Percentiles rank a stretch among this genome's conserved stretches.
phyloP scores from a whole-genome alignment of 2,797 vertebrate genomes.

The Aeoliscus strigatus region DNA sequence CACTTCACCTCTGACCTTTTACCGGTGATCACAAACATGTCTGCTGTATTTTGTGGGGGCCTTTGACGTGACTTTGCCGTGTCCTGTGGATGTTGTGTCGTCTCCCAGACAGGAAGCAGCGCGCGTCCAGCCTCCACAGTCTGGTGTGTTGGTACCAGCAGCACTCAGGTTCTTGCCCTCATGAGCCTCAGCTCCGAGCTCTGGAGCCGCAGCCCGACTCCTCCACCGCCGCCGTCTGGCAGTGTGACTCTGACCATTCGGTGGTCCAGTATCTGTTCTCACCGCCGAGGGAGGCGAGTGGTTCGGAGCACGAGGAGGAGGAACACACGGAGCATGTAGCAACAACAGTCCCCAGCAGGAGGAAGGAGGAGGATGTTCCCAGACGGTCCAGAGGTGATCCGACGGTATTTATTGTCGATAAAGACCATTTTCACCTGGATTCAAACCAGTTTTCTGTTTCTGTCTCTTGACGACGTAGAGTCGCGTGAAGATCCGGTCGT shows the following conservation, averaged over 20 bases:
- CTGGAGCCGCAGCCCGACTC: slow-evolving; percentile 77
- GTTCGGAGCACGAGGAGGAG: slow-evolving; percentile 73
- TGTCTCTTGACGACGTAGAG: slow-evolving; percentile 26
- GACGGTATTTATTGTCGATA: neutral
- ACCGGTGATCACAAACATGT: too few species aligned
- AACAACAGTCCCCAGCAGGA: slow-evolving; percentile 15
- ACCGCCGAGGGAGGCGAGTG: slow-evolving; percentile 72
- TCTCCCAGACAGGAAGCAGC: slow-evolving; percentile 65
- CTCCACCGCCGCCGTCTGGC: slow-evolving; percentile 83
- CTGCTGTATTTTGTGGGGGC: too few species aligned
- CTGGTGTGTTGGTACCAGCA: slow-evolving; percentile 88
- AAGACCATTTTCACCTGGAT: too few species aligned
- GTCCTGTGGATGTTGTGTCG: neutral
- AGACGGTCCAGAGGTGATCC: slow-evolving; percentile 52
- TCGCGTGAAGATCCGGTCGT: slow-evolving; percentile 40
- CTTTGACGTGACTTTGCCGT: neutral
- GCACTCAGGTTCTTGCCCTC: slow-evolving; percentile 80
- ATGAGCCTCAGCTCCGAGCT: slow-evolving; percentile 81
- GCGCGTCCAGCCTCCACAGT: slow-evolving; percentile 79
- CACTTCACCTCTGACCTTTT: too few species aligned
- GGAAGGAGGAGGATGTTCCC: slow-evolving; percentile 32
- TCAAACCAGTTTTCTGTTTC: too few species aligned
- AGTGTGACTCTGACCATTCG: slow-evolving; percentile 83
- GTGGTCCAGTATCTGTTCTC: slow-evolving; percentile 86
- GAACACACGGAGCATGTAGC: neutral